Base-by-base conservation (phyloP, 1,140 invertebrate genomes). In the Papilio helenus region DNA sequence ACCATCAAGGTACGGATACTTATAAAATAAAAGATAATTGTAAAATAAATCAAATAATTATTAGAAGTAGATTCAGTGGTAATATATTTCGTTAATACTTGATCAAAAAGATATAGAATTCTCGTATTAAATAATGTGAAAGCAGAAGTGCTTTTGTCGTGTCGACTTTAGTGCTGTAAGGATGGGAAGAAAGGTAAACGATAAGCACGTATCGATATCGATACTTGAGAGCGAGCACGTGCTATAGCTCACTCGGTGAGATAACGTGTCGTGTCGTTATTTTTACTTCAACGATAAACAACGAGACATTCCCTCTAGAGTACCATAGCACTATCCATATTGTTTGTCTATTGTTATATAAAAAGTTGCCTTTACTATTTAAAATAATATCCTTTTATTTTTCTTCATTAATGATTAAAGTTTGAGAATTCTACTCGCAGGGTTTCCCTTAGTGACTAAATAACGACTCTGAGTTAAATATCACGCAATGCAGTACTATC, bases 1-100 rank as follows among this genome's bases (percentile, higher is more conserved):
- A 76, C 73, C 73, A 39, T 39, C 49, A 76, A 26, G 23, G 23
- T 49, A 26, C 44, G 18, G 72, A 20, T 55, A 55, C 18, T n/a
- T n/a, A 55, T 20, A 7, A 18, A 51, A n/a, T n/a, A n/a, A n/a
- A n/a, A n/a, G n/a, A n/a, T n/a, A n/a, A n/a, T n/a, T 39, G 7
- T 39, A 39, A 39, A 5, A 8, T 39, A 3, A 39, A 39, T 39
- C 3, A 39, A 39, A 3, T 39, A 39, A 8, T 14, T 46, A 1
- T 46, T 46, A 46, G 16, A 16, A 46, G 44, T 46, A 46, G 44
- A 16, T 46, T 46, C 3, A 39, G 34, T 8, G 34, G 34, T 0
- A 39, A 39, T 4, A 39, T 39, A 8, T 39, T 39, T 5, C 5
- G 7, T 39, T 39, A 39, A 39, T 8, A 39, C 34, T 39, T 39